Percentiles rank a stretch among this genome's conserved stretches.
These are phyloP conservation scores for Chaetodon auriga DNA, from an alignment of 2,113 vertebrate genomes.

Conservation along the genomic window DNA sequence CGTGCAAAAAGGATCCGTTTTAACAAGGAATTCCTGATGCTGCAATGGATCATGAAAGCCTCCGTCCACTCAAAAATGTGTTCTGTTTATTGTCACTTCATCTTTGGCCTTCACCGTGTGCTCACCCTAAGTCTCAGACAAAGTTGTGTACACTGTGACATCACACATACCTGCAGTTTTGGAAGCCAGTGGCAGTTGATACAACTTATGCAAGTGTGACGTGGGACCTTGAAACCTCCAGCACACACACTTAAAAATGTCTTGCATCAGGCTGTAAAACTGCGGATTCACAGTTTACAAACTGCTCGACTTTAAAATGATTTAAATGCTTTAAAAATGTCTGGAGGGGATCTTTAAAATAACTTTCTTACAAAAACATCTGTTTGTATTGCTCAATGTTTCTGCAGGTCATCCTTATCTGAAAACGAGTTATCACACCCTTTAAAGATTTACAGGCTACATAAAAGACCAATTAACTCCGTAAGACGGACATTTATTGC, in stretches of 20 bases:
- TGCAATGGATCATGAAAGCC: conserved; percentile 1
- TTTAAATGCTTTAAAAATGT: neutral
- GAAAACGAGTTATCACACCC: neutral
- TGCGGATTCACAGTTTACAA: neutral
- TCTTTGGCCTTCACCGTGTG: too few species aligned
- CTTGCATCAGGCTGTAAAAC: neutral
- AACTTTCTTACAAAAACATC: neutral
- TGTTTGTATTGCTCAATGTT: neutral
- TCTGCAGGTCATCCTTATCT: neutral
- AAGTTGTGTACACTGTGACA: neutral
- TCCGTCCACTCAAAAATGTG: neutral
- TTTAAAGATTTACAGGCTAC: conserved; percentile 11
- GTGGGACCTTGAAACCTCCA: neutral
- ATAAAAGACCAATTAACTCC: neutral
- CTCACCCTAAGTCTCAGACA: too few species aligned
- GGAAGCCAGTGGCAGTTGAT: neutral
- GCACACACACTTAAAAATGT: neutral
- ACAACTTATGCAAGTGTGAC: neutral
- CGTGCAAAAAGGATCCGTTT: neutral
- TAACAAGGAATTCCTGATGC: neutral
- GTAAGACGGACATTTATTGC: neutral
- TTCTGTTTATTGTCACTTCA: neutral
- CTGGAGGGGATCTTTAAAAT: neutral
- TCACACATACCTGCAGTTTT: neutral
- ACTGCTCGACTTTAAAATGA: neutral